Evolutionary conservation across 2,888 invertebrate species (phyloP).

Genomic region (Epinotia bilunana): DNA sequence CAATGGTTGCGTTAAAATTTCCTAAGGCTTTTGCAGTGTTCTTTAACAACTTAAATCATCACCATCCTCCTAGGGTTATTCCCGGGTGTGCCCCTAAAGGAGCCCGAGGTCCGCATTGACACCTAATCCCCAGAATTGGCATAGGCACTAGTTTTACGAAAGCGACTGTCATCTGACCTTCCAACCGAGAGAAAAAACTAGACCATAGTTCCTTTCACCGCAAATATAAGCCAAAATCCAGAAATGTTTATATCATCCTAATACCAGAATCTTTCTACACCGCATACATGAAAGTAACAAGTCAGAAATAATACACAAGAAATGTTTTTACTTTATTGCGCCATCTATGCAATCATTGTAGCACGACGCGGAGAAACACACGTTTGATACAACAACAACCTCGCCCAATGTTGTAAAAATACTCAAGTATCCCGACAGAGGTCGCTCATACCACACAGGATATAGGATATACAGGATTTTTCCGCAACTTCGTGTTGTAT

Average conservation of each 20-base stretch:
- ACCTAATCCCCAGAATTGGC: too few relatives aligned
- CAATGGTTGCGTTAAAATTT: not conserved
- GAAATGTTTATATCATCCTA: not conserved
- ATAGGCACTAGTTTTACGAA: too few relatives aligned
- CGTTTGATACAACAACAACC: not conserved
- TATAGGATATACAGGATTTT: not conserved
- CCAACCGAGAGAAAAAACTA: too few relatives aligned
- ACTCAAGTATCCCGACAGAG: conserved; percentile 3
- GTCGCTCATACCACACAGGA: not conserved
- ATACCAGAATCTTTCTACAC: not conserved
- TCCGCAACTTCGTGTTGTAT: not conserved
- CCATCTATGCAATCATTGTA: conserved; percentile 12
- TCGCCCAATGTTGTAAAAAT: not conserved
- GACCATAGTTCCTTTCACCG: not conserved
- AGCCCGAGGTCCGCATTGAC: too few relatives aligned
- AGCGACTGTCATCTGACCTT: too few relatives aligned
- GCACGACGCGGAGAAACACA: not conserved
- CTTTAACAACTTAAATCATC: not conserved
- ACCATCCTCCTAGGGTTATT: too few relatives aligned
- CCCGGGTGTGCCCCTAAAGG: not conserved
- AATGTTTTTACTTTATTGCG: not conserved
- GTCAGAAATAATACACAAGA: not conserved
- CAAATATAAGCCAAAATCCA: not conserved
- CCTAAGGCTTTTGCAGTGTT: not conserved
- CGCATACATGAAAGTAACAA: not conserved